Evolutionary conservation across 2,113 vertebrate genomes (phyloP), one percentile per base, ranked within the genome.

Genomic region (Calyptommatus sinebrachiatus): DNA sequence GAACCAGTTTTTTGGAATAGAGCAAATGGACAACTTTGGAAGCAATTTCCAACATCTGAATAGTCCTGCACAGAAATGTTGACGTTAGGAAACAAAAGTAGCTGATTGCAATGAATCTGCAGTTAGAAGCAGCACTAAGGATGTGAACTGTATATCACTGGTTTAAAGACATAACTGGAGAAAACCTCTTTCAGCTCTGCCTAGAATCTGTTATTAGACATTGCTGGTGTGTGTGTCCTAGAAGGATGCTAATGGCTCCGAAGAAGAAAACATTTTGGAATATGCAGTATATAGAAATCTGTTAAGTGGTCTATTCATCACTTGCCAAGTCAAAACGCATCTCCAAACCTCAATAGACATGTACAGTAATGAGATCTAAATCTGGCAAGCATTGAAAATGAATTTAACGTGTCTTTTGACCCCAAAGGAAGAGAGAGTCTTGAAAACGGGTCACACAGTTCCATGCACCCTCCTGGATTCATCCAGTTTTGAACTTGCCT

Each of bases 381-480:
- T 77, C 31, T 61, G 84, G 77, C 69, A 61, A 78, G 12, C 80
- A 71, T 50, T 70, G 67, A 41, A 89, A 86, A 61, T 21, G 82
- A n/a, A 65, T 76, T 75, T 67, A 12, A 80, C 71, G 66, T 57
- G 83, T 66, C 77, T 68, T 4, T 86, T 62, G 85, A 75, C 84
- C 70, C 77, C 41, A 83, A 90, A 88, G 84, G 77, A 74, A 86
- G 80, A 89, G 92, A 86, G 95, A 90, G 93, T 89, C 84, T 87
- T 81, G 66, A 76, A 3, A 41, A 63, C 9, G 9, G 50, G 50
- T 88, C 88, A 94, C 92, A 86, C 85, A 89, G 94, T 94, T 94
- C 94, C 89, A 78, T 90, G 96, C 97, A n/a, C n/a, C n/a, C n/a
- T n/a, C 96, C 97, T 97, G 96, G 97, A 94, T 94, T 89, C 89